A percentile compares a stretch with the other conserved stretches of the same genome.
These are phyloP conservation scores for Brachyrhaphis roseni DNA, from an alignment of 2,797 vertebrate genomes.

Conservation along the genomic window DNA sequence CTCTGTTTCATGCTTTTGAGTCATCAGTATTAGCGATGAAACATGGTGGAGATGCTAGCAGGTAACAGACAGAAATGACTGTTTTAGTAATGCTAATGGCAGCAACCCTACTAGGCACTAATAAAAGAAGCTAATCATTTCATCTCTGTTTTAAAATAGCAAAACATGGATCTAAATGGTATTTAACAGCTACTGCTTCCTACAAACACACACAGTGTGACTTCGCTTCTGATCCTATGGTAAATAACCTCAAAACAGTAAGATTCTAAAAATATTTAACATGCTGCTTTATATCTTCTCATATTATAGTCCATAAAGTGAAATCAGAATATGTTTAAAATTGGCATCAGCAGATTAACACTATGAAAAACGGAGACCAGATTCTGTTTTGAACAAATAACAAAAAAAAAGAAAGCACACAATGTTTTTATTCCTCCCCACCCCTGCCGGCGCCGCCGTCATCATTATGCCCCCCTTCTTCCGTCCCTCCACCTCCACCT, in stretches of 20 bases:
- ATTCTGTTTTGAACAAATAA: conserved; percentile 13
- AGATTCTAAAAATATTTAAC: background rate
- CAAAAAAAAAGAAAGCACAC: conserved; percentile 7
- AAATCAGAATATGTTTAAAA: background rate
- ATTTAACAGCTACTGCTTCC: background rate
- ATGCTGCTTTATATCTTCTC: background rate
- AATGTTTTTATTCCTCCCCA: conserved; percentile 23
- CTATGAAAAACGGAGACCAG: background rate
- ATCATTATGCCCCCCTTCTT: conserved; percentile 28
- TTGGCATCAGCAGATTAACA: background rate
- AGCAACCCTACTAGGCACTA: background rate
- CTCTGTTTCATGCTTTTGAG: background rate
- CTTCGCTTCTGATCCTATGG: background rate
- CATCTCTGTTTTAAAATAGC: no score
- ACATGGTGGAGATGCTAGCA: background rate
- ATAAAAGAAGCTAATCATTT: background rate
- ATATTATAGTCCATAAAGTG: background rate
- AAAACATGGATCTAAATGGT: background rate
- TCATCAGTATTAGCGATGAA: background rate
- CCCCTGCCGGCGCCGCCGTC: conserved; percentile 7
- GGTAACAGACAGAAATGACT: background rate
- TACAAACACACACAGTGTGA: background rate
- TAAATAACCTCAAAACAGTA: background rate
- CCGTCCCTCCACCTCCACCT: conserved; percentile 47
- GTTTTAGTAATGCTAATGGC: background rate